Percentiles rank a stretch among this genome's conserved stretches.
phyloP scores from a whole-genome alignment of 2,888 invertebrate genomes.

The Lasioglossum vierecki region DNA sequence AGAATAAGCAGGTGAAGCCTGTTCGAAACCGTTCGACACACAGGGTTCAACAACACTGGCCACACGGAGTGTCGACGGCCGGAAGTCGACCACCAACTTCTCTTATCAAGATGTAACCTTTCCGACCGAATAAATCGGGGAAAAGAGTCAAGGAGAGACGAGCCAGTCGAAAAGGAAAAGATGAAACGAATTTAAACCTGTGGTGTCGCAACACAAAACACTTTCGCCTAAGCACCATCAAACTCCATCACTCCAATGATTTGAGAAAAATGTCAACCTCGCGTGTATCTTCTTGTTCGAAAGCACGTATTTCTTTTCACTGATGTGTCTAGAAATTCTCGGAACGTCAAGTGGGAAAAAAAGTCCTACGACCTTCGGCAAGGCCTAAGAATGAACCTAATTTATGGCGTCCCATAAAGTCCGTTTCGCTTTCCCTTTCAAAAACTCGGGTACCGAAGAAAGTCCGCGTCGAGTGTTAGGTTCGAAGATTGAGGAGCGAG shows the following conservation, averaged over 20 bases:
- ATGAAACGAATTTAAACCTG: not conserved
- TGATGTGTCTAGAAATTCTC: not conserved
- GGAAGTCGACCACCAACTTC: slow-evolving; percentile 36
- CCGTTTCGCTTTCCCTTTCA: not conserved
- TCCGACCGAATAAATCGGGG: not conserved
- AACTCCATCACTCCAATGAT: not conserved
- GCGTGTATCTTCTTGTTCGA: not conserved
- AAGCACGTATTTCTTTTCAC: not conserved
- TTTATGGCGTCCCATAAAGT: not conserved
- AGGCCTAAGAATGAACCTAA: not conserved
- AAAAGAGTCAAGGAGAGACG: not conserved
- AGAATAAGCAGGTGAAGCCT: slow-evolving; percentile 2
- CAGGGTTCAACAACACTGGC: slow-evolving; percentile 31
- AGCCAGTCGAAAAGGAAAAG: not conserved
- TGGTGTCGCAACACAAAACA: not conserved
- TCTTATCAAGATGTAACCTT: slow-evolving; percentile 45
- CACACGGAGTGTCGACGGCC: slow-evolving; percentile 20
- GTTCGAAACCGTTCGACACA: slow-evolving; percentile 18
- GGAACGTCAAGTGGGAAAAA: not conserved
- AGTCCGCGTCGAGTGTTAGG: not conserved
- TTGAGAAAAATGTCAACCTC: not conserved
- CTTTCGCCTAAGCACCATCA: not conserved
- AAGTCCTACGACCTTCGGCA: not conserved
- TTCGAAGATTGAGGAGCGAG: not conserved
- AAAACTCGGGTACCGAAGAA: not conserved